Base-by-base conservation (phyloP, 2,888 invertebrate species). In the Leptothorax acervorum region DNA sequence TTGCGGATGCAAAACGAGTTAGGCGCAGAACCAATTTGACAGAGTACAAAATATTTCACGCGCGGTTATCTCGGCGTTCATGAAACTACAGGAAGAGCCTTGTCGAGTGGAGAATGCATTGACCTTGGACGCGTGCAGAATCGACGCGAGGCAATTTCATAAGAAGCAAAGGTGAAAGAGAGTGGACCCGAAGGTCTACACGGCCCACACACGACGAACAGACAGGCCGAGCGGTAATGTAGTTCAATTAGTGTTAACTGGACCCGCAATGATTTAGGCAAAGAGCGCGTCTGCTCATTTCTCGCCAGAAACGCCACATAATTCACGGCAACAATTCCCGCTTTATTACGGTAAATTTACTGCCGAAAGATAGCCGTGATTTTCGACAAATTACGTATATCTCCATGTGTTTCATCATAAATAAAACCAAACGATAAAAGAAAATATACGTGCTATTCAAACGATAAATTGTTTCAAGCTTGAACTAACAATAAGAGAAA, bases 121-220 rank as follows among this genome's bases (percentile, higher is more conserved):
- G 85, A 78, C 89, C 90, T 89, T 90, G 85, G 68, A 23, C 70
- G 45, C 79, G 55, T 55, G 75, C 83, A 82, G 81, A 85, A 88
- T 83, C 76, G 78, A 65, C 74, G 62, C 28, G 55, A 87, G 84
- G 84, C 51, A 83, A 78, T 84, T 82, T 60, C 66, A 51, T 74
- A 62, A 65, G 68, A 75, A 62, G 74, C 60, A 90, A 86, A 90
- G 89, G 85, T 87, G 90, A 90, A 88, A 88, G 90, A 88, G 90
- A 87, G 90, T 63, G 53, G 42, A 51, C 48, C 62, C n/a, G 86
- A 86, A 86, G 85, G 84, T 53, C 18, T 48, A 12, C 28, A 53
- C 31, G 31, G 87, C 76, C 89, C 89, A 84, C 89, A 89, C 86
- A 82, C 57, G 83, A 79, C 53, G 83, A 9, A 28, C 53, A 45